Conservation (phyloP, 2,888 invertebrate species). For the Deladenus siricidicola region DNA sequence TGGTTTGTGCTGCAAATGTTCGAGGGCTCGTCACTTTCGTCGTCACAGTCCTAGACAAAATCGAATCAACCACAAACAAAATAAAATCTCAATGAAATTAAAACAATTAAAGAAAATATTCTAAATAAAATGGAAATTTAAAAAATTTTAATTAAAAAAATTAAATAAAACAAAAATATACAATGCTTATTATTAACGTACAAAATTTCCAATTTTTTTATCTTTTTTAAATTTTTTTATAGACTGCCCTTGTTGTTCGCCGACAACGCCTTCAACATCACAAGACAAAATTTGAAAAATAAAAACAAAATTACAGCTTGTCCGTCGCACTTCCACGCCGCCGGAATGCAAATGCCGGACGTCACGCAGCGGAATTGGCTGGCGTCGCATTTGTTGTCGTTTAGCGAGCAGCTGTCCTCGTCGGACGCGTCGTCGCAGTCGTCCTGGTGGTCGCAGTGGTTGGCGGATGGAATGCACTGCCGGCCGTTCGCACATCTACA, state of each 20-base stretch:
- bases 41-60: conserved; percentile 70
- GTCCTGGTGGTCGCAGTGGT: conserved; percentile 88
- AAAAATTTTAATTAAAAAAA: too few species aligned
- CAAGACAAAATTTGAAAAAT: too few species aligned
- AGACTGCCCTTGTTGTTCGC: background rate
- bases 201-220: background rate
- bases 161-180: too few species aligned
- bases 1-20: conserved; percentile 30
- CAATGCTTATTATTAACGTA: background rate
- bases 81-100: too few species aligned
- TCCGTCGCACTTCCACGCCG: conserved; percentile 84
- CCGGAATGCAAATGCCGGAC: conserved; percentile 82
- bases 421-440: conserved; percentile 70
- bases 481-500: conserved; percentile 74
- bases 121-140: too few species aligned
- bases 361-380: conserved; percentile 51
- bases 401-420: conserved; percentile 57
- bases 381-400: conserved; percentile 43
- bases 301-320: conserved; percentile 6
- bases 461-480: conserved; percentile 79
- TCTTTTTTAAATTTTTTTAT: background rate
- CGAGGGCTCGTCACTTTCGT: conserved; percentile 76
- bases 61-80: too few species aligned
- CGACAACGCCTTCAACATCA: too few species aligned
- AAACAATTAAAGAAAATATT: too few species aligned